Evolutionary conservation across 1,140 invertebrate species (phyloP), one percentile per base, ranked within the genome.

Genomic region (Drosophila kepulauana): DNA sequence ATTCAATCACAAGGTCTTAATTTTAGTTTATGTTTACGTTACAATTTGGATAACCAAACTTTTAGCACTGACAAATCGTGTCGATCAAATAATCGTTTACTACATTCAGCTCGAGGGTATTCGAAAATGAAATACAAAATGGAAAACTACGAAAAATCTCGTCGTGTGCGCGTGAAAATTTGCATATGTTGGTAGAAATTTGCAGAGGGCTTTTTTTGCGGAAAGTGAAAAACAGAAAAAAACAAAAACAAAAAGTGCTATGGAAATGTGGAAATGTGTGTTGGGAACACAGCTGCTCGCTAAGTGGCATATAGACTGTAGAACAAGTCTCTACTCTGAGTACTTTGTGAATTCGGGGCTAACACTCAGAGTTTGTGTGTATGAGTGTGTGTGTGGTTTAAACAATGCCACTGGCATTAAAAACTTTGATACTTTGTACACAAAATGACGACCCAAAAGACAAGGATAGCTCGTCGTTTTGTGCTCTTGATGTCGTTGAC

Each of bases 151-250:
- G 68, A 67, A 38, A 67, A 38, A 38, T 38, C 35, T 59, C n/a
- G 35, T 45, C 15, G 30, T 54, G 49, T 33, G 61, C 59, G 85
- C 84, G 85, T 89, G 85, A 88, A 89, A 85, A 88, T 85, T 88
- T 88, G 78, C 84, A 89, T 89, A 88, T 81, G 85, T 85, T 89
- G 69, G 68, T 52, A 70, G 71, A 88, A 88, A 89, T 66, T 88
- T 70, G 54, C 74, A 81, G 58, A 62, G 64, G 49, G 65, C 58
- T 25, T 25, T 25, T 61, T 77, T 77, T 59, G 6, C 45, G 35
- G 51, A 68, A 52, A 46, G 28, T 15, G 3, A 38, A 13, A 58
- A 25, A 4, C 3, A 4, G 3, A 25, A 25, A 25, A 20, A 1
- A 16, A 16, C 1, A 1, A 16, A 25, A 25, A 4, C 20, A 25